A percentile compares a stretch with the other conserved stretches of the same genome.
phyloP scores from a whole-genome alignment of 2,888 invertebrate species.

The Orthosia cruda region DNA sequence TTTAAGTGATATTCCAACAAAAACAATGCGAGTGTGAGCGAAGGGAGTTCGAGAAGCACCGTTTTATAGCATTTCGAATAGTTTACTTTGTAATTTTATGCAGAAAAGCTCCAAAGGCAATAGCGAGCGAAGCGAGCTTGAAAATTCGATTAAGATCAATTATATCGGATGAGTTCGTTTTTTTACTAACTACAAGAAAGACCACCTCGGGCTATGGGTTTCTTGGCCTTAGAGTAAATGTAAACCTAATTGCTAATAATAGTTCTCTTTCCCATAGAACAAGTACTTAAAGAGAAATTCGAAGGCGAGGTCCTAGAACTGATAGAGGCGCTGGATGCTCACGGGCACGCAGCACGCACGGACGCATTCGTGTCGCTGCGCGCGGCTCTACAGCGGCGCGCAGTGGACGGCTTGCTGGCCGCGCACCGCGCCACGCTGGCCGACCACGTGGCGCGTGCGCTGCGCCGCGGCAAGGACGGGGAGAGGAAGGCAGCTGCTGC shows the following conservation, averaged over 20 bases:
- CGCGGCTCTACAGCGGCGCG: constrained; percentile 95
- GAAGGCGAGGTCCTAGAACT: constrained; percentile 97
- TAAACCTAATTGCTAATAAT: neutral
- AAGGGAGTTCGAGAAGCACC: no score
- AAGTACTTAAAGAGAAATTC: constrained; percentile 92
- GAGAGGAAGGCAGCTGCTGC: constrained; percentile 97
- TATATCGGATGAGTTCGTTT: no score
- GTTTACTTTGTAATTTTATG: no score
- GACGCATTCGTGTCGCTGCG: constrained; percentile 94
- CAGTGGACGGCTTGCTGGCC: constrained; percentile 94
- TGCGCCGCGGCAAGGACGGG: constrained; percentile 96
- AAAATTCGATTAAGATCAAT: no score
- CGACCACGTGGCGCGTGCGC: constrained; percentile 76
- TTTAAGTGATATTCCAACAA: no score
- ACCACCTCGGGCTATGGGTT: no score
- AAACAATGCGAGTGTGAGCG: no score
- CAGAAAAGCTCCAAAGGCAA: no score
- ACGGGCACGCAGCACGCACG: constrained; percentile 96
- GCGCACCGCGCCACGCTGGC: constrained; percentile 83
- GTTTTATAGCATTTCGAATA: no score
- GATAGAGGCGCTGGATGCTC: constrained; percentile 96
- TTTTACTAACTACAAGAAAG: neutral
- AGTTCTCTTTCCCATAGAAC: constrained; percentile 82
- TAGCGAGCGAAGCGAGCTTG: no score
- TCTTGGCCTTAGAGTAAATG: neutral